These are phyloP conservation scores for Dicaeum eximium DNA, from an alignment of 2,113 vertebrate genomes.

Conservation along the genomic window DNA sequence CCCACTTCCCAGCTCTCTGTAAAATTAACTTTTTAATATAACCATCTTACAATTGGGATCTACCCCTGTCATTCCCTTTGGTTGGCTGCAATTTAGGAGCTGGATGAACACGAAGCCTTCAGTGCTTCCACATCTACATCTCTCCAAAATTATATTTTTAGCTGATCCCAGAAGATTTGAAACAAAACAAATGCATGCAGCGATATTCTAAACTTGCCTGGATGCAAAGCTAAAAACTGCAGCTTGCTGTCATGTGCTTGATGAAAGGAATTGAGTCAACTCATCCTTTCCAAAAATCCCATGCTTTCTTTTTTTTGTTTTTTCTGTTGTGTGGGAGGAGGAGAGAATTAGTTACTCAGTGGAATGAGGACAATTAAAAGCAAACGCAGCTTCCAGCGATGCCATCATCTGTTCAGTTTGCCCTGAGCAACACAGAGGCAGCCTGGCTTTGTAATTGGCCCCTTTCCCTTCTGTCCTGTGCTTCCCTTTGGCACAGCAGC, in stretches of 20 bases:
- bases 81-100: background rate
- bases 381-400: conserved; percentile 3
- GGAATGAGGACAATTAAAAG: conserved; percentile 49
- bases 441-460: background rate
- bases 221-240: conserved; percentile 61
- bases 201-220: background rate
- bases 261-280: conserved; percentile 30
- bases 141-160: background rate
- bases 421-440: background rate
- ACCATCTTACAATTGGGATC: background rate
- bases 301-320: background rate
- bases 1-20: background rate
- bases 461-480: background rate
- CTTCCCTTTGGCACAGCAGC: background rate
- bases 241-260: conserved; percentile 25
- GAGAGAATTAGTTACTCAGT: conserved; percentile 46
- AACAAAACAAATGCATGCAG: conserved; percentile 21
- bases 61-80: background rate
- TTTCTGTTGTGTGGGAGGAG: conserved; percentile 9
- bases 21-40: background rate
- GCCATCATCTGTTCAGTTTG: conserved; percentile 17
- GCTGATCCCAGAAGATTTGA: conserved; percentile 25
- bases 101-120: background rate
- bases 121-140: background rate
- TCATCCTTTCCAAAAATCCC: conserved; percentile 37